Conservation (phyloP, 2,113 vertebrate genomes). For the Clarias magur region DNA sequence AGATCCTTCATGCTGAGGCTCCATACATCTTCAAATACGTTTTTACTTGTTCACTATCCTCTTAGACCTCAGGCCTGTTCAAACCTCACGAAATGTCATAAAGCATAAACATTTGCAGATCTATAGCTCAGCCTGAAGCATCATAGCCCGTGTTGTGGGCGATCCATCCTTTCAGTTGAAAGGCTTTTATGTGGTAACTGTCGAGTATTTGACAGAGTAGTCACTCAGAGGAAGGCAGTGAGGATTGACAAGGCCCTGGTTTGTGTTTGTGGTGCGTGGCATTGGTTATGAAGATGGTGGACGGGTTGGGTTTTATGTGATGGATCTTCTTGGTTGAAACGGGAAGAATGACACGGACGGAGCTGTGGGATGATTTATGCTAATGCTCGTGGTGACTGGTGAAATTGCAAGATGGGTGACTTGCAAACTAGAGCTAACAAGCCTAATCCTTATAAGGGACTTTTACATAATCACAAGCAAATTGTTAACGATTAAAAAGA, state of each 20-base stretch:
- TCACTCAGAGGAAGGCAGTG: constrained; percentile 51
- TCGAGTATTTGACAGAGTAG: constrained; percentile 51
- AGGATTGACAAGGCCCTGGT: constrained; percentile 64
- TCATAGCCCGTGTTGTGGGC: constrained; percentile 48
- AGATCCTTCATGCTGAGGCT: background rate
- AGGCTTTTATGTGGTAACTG: constrained; percentile 49
- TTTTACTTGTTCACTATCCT: constrained; percentile 30
- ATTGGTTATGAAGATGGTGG: constrained; percentile 62
- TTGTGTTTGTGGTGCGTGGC: constrained; percentile 58
- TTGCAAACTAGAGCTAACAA: background rate
- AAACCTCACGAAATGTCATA: constrained; percentile 29
- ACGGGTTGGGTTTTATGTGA: constrained; percentile 16
- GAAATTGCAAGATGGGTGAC: background rate
- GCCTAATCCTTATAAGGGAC: background rate
- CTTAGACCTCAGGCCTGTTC: constrained; percentile 24
- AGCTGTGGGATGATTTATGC: background rate
- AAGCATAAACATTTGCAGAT: constrained; percentile 42
- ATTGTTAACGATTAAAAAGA: background rate
- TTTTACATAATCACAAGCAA: background rate
- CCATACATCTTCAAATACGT: constrained; percentile 14
- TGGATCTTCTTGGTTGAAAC: constrained; percentile 53
- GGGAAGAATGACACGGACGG: background rate
- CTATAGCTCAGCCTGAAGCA: constrained; percentile 19
- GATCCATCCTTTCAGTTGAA: constrained; percentile 46
- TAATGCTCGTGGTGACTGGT: background rate